Base-by-base conservation (phyloP, 2,888 invertebrate genomes). In the Sesamia inferens region DNA sequence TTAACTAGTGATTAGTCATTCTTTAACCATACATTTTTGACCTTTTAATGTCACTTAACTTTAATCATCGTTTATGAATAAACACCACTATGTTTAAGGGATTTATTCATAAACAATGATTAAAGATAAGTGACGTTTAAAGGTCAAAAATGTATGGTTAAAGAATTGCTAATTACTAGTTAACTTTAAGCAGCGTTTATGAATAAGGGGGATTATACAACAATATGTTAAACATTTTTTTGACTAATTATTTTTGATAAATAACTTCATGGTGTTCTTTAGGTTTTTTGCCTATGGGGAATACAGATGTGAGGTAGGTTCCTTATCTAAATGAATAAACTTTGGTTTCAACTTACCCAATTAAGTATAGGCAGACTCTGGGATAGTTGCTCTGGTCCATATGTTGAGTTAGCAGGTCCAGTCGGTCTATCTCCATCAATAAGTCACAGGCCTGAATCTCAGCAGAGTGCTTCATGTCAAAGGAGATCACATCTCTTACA, bases 361-460 rank as follows among this genome's bases (percentile, higher is more conserved):
- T 97, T 66, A 99, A 96, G 94, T 99, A 99, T 47, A 99, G 97
- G 90, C 99, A 99, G 59, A 99, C 99, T 85, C 99, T 96, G 19
- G 98, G 97, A 92, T 99, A 99, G 73, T 98, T 99, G 87, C 98
- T 98, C 87, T 98, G 97, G 87, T 99, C 99, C 85, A 99, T 98
- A 89, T 98, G 98, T 71, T 98, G 97, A 39, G 98, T 97, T 31
- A 99, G 95, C 66, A 99, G 95, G 88, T 99, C 98, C 64, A 99
- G 96, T 79, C 97, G 97, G 90, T 99, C 99, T 84, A 99, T 99
- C 96, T 99, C 99, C 98, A 99, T 99, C 0, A 99, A 96, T 75
- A 99, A 96, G 95, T 99, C 99, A 93, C 99, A 99, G 0, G 99
- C 99, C 94, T 99, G 99, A 0, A 99, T 99, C 95, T 99, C 99